phyloP scores from a whole-genome alignment of 2,797 vertebrate species.

The Danio tinwini region DNA sequence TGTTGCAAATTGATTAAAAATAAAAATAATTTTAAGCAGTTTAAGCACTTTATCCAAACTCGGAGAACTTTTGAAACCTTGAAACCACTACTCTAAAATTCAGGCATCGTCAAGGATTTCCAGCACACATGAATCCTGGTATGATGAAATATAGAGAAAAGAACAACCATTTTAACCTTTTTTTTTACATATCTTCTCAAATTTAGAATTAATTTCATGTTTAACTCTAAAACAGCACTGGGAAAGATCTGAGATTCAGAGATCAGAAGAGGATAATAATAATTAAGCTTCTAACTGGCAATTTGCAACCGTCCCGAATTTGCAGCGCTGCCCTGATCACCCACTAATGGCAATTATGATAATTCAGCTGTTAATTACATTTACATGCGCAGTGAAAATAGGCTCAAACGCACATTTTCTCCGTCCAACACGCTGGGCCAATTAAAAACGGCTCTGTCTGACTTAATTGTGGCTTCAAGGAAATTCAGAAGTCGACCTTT shows the following conservation, averaged over 20 bases:
- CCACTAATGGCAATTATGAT: conserved; percentile 77
- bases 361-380: conserved; percentile 82
- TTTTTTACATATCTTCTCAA: too few relatives aligned
- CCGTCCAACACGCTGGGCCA: conserved; percentile 59
- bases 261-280: conserved; percentile 5
- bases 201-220: too few relatives aligned
- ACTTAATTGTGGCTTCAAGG: conserved; percentile 67
- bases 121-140: too few relatives aligned
- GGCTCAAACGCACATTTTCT: conserved; percentile 65
- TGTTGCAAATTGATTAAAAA: too few relatives aligned
- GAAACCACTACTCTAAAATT: too few relatives aligned
- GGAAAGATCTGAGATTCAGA: not conserved
- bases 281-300: conserved; percentile 68
- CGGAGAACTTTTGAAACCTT: too few relatives aligned
- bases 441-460: conserved; percentile 70
- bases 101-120: too few relatives aligned
- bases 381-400: conserved; percentile 71
- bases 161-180: too few relatives aligned
- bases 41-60: too few relatives aligned
- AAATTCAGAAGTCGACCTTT: conserved; percentile 46
- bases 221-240: too few relatives aligned
- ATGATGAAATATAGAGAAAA: too few relatives aligned
- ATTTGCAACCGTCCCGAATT: conserved; percentile 69
- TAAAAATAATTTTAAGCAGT: too few relatives aligned
- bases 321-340: conserved; percentile 71